Conservation (phyloP, 2,888 invertebrate genomes). For the Phragmatobia fuliginosa region DNA sequence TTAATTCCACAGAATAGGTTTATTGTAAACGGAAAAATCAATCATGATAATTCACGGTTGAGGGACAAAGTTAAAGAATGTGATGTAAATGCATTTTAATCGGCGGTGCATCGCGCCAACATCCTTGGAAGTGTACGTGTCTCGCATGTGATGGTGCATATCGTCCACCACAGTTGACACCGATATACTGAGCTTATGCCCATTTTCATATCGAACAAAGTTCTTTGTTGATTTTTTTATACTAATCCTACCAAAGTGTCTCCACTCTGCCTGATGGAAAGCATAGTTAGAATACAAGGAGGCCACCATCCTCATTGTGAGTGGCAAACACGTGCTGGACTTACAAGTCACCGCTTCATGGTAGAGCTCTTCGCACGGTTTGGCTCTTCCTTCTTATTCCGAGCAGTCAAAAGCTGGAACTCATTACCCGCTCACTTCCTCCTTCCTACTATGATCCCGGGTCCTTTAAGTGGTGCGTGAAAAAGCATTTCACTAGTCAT, state of each 20-base stretch:
- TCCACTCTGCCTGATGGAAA: neutral
- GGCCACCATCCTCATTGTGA: too few species aligned
- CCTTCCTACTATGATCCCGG: too few species aligned
- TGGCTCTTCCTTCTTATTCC: too few species aligned
- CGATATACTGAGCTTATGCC: conserved; percentile 2
- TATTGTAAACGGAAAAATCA: conserved; percentile 28
- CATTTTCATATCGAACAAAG: neutral
- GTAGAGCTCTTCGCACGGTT: too few species aligned
- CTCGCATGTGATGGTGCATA: conserved; percentile 52
- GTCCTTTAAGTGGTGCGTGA: too few species aligned
- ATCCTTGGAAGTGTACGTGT: conserved; percentile 55
- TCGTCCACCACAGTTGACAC: conserved; percentile 38
- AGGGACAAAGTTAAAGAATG: conserved; percentile 44
- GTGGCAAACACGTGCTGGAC: too few species aligned
- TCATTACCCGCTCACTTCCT: too few species aligned
- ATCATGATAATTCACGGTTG: conserved; percentile 21
- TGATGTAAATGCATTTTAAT: conserved; percentile 50
- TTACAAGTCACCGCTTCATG: too few species aligned
- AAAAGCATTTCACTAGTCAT: too few species aligned
- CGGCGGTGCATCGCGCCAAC: conserved; percentile 53
- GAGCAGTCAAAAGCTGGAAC: too few species aligned
- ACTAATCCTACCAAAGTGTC: neutral
- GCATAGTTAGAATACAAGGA: too few species aligned
- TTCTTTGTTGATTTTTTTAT: neutral
- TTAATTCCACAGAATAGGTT: conserved; percentile 12